phyloP scores from a whole-genome alignment of 1,140 invertebrate species.

The Homalodisca vitripennis region DNA sequence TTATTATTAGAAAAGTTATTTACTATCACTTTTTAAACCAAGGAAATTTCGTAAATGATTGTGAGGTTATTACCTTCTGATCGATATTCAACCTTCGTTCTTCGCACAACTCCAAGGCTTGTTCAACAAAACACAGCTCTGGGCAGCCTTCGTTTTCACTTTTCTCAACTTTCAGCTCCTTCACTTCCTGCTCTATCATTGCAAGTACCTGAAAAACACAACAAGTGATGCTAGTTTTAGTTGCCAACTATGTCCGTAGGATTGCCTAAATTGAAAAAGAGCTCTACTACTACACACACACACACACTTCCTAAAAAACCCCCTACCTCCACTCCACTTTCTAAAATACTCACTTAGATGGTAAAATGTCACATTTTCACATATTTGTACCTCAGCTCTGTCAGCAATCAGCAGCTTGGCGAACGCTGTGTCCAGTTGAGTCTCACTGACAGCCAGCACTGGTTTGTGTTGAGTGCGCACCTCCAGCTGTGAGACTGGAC shows the following conservation, averaged over 20 bases:
- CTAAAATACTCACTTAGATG: no score
- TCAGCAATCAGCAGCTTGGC: constrained; percentile 78
- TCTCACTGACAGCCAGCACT: constrained; percentile 52
- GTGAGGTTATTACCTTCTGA: not conserved
- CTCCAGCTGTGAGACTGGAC: constrained; percentile 55
- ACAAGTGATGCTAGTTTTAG: no score
- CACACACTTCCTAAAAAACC: no score
- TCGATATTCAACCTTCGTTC: constrained; percentile 45
- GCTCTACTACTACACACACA: no score
- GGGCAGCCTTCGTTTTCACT: constrained; percentile 66
- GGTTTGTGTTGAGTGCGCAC: constrained; percentile 42
- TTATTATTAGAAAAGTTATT: no score
- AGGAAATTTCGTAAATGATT: no score
- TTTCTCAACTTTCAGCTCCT: constrained; percentile 65
- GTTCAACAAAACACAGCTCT: constrained; percentile 81
- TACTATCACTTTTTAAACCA: no score
- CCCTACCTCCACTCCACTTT: no score
- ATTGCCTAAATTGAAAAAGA: no score
- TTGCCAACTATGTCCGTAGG: no score
- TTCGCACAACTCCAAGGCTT: constrained; percentile 67
- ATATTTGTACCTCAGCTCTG: constrained; percentile 55
- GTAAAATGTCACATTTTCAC: no score
- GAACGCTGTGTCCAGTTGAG: constrained; percentile 54
- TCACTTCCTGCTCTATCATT: constrained; percentile 71
- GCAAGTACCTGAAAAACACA: constrained; percentile 50